Base-by-base conservation (phyloP, 2,888 invertebrate genomes). In the Eudasyphora cyanicolor region DNA sequence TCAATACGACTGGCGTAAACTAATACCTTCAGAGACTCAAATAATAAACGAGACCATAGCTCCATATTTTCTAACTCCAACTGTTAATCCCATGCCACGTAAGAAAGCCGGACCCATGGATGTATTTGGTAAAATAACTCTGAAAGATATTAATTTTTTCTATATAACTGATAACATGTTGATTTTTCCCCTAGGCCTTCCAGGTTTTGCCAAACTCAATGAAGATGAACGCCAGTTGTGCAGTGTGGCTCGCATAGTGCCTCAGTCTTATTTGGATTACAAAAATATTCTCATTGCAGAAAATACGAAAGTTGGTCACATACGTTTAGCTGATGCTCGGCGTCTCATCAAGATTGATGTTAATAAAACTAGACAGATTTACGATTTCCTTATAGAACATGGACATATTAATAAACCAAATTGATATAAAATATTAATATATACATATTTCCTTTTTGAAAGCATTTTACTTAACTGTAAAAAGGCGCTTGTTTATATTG, bases 291-390 rank as follows among this genome's bases (percentile, higher is more conserved):
- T 98, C 6, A 94, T 96, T 42, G 90, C 93, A 0, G 98, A 98
- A 90, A 96, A 96, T 91, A 93, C 95, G 82, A 97, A 96, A 90
- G 92, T 94, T 82, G 96, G 96, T 0, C 95, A 94, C 80, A 92
- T 98, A 6, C 94, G 95, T 83, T 92, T 98, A 83, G 94, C 97
- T 1, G 97, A 97, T 89, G 98, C 98, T 0, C 93, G 98, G 73
- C 94, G 94, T 57, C 93, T 98, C 60, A 94, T 98, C 49, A 98
- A 98, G 92, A 98, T 98, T 87, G 98, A 98, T 93, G 98, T 98
- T 1, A 98, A 98, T 91, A 96, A 96, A 91, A 98, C 98, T 0
- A 94, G 98, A 85, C 97, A 97, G 91, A 94, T 98, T 88, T 96
- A 96, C 93, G 96, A 96, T 93, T 95, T 96, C 91, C 93, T 97